Conservation (phyloP, 1,140 invertebrate species). For the Choristoneura fumiferana region DNA sequence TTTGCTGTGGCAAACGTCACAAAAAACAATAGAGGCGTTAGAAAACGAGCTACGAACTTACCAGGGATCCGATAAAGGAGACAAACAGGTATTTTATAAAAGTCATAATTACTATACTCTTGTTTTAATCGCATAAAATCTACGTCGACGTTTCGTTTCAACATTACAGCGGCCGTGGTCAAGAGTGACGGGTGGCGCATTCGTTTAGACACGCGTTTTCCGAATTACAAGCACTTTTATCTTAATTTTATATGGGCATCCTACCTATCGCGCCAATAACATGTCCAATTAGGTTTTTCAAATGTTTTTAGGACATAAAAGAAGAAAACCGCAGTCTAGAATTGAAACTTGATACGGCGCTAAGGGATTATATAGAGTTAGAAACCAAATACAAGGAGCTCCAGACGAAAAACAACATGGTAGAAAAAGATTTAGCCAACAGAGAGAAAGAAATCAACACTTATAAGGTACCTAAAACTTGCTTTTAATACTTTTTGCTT, state of each 20-base stretch:
- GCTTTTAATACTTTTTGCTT: too few relatives aligned
- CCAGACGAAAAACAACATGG: constrained; percentile 42
- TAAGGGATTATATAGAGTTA: constrained; percentile 63
- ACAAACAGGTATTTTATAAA: constrained; percentile 38
- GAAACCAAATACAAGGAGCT: constrained; percentile 68
- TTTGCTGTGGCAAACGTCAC: constrained; percentile 80
- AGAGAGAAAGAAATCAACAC: constrained; percentile 49
- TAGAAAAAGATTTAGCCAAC: constrained; percentile 50
- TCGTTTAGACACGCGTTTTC: too few relatives aligned
- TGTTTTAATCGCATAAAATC: too few relatives aligned
- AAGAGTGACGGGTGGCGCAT: too few relatives aligned
- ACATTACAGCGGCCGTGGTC: too few relatives aligned
- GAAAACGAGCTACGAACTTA: constrained; percentile 79
- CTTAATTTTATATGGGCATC: too few relatives aligned
- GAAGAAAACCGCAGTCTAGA: constrained; percentile 55
- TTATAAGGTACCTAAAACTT: neutral
- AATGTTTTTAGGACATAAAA: constrained; percentile 37
- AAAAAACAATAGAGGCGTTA: constrained; percentile 79
- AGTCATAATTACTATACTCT: too few relatives aligned
- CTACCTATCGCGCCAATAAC: too few relatives aligned
- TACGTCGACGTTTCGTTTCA: too few relatives aligned
- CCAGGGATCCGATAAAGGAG: constrained; percentile 52
- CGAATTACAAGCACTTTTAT: too few relatives aligned
- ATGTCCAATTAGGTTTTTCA: constrained; percentile 9
- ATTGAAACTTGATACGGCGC: constrained; percentile 61